These are phyloP conservation scores for Tetheella fluctuosa DNA, from an alignment of 2,888 invertebrate species.

Conservation along the genomic window DNA sequence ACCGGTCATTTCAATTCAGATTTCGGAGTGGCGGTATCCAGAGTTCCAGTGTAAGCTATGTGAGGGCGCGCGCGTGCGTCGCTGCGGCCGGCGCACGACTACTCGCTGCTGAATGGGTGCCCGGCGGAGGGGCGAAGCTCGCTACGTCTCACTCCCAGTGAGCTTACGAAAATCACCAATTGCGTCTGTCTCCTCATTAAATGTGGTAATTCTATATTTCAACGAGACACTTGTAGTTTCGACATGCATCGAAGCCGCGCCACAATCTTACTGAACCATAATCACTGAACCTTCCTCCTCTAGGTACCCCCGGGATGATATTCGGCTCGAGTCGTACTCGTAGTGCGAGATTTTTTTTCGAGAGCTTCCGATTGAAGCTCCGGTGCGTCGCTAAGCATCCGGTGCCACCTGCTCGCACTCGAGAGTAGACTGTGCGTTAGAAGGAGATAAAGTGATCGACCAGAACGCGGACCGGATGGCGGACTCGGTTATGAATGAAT, in stretches of 20 bases:
- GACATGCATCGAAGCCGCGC: constrained; percentile 33
- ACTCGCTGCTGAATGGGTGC: constrained; percentile 74
- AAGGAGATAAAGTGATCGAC: constrained; percentile 81
- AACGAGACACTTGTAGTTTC: constrained; percentile 50
- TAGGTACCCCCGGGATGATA: constrained; percentile 37
- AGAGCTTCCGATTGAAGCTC: constrained; percentile 76
- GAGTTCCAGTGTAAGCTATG: constrained; percentile 53
- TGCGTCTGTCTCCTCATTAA: constrained; percentile 71
- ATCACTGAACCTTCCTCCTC: constrained; percentile 4
- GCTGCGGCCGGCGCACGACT: constrained; percentile 81
- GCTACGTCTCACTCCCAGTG: constrained; percentile 72
- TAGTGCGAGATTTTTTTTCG: constrained; percentile 63
- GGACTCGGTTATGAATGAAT: constrained; percentile 84
- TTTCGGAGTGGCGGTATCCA: constrained; percentile 55
- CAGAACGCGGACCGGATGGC: constrained; percentile 81
- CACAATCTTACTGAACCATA: constrained; percentile 34
- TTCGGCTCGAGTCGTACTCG: constrained; percentile 47
- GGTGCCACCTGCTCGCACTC: constrained; percentile 82
- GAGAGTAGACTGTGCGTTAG: constrained; percentile 72
- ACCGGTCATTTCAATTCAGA: constrained; percentile 68
- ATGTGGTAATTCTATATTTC: constrained; percentile 50
- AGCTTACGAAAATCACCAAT: constrained; percentile 81
- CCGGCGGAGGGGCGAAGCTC: constrained; percentile 82
- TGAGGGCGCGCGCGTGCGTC: constrained; percentile 77
- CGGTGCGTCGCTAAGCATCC: constrained; percentile 71